phyloP scores from a whole-genome alignment of 1,140 invertebrate species.

The Tetramorium parvispinum region DNA sequence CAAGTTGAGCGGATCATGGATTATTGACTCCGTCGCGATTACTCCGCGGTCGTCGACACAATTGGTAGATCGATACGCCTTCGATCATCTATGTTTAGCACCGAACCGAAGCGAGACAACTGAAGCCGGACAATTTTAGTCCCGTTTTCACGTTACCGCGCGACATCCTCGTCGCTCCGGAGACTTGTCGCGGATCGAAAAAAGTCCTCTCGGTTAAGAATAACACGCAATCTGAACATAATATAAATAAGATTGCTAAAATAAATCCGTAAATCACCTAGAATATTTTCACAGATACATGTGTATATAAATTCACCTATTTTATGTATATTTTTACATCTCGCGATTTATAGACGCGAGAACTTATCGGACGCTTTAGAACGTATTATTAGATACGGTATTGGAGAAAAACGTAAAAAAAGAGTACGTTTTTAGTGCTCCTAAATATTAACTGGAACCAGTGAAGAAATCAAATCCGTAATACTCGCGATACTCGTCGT shows the following conservation, averaged over 20 bases:
- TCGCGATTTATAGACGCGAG: neutral
- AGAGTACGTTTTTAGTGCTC: neutral
- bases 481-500: neutral
- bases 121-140: slow-evolving; percentile 3
- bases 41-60: slow-evolving; percentile 66
- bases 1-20: slow-evolving; percentile 83
- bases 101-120: neutral
- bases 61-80: slow-evolving; percentile 69
- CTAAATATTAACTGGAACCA: neutral
- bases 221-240: neutral
- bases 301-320: neutral
- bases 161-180: neutral
- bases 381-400: neutral
- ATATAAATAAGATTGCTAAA: neutral
- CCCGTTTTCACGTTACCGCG: neutral
- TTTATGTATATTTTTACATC: neutral
- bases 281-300: neutral
- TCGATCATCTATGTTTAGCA: slow-evolving; percentile 55
- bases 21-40: slow-evolving; percentile 82
- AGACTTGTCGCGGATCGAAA: neutral
- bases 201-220: neutral
- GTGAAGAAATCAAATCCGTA: neutral
- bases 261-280: neutral
- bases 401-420: too few species aligned
- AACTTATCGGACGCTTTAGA: neutral